Conservation (phyloP, 64 coral and sea anemone genomes). For the Montipora cactus region DNA sequence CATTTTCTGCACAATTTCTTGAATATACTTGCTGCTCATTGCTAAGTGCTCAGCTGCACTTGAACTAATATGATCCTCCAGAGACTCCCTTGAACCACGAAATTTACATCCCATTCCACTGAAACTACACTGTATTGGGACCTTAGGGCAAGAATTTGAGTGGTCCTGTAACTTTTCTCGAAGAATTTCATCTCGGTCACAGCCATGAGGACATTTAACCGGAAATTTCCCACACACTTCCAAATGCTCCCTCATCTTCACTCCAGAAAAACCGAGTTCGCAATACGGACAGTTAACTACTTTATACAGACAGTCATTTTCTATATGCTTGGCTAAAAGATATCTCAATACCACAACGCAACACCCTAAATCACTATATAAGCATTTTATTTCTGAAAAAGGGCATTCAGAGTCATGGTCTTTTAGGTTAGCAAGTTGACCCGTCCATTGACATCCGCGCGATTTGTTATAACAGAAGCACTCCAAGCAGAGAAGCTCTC, state of each 20-base stretch:
- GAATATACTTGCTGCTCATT: constrained; percentile 20
- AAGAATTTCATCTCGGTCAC: constrained; percentile 45
- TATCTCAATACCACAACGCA: constrained; percentile 18
- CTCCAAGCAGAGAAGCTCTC: constrained; percentile 52
- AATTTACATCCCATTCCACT: constrained; percentile 71
- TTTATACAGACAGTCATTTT: constrained; percentile 78
- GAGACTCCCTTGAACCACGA: constrained; percentile 39
- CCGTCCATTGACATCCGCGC: constrained; percentile 73
- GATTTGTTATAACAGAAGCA: constrained; percentile 75
- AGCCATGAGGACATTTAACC: constrained; percentile 71
- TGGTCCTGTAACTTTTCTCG: constrained; percentile 67
- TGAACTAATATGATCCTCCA: constrained; percentile 49
- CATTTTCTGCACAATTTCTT: constrained; percentile 10
- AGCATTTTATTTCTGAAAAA: constrained; percentile 71
- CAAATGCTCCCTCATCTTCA: constrained; percentile 58
- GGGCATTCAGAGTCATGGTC: constrained; percentile 70
- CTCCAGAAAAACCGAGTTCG: constrained; percentile 13
- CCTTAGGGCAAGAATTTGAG: constrained; percentile 47
- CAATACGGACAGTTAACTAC: constrained; percentile 66
- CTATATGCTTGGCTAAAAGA: constrained; percentile 73
- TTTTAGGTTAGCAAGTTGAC: constrained; percentile 1
- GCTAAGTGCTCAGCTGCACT: constrained; percentile 53
- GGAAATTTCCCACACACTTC: constrained; percentile 76
- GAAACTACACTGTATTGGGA: constrained; percentile 59
- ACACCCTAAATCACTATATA: constrained; percentile 58